These are phyloP conservation scores for Hormaphis cornu DNA, from an alignment of 1,140 invertebrate species.

Conservation along the genomic window DNA sequence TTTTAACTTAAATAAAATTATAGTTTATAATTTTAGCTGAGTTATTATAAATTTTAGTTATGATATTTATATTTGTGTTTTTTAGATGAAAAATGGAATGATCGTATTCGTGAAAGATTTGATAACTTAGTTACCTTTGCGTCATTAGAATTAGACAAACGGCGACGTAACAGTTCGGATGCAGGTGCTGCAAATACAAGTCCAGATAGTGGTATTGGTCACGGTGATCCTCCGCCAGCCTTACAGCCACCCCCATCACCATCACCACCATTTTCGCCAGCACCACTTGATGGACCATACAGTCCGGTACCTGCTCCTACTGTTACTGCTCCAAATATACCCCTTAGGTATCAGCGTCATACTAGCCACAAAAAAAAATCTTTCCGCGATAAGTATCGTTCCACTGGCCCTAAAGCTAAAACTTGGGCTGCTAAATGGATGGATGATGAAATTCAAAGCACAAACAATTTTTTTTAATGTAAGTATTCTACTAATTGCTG, in stretches of 20 bases:
- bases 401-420: constrained; percentile 18
- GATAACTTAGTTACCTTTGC: constrained; percentile 77
- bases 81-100: constrained; percentile 57
- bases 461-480: constrained; percentile 15
- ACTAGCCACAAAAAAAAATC: constrained; percentile 24
- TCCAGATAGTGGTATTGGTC: constrained; percentile 66
- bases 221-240: constrained; percentile 47
- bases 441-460: constrained; percentile 25
- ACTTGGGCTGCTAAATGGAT: constrained; percentile 26
- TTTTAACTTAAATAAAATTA: neutral
- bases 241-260: constrained; percentile 44
- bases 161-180: constrained; percentile 62
- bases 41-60: neutral
- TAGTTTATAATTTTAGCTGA: neutral
- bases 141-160: constrained; percentile 71
- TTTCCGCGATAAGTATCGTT: constrained; percentile 22
- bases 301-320: constrained; percentile 41
- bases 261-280: constrained; percentile 39
- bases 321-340: constrained; percentile 18
- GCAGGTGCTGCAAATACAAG: constrained; percentile 53
- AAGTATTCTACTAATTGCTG: neutral
- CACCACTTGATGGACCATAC: constrained; percentile 41
- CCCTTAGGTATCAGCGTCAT: constrained; percentile 22
- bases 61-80: constrained; percentile 37
- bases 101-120: constrained; percentile 75